These are phyloP conservation scores for Regulus satrapa DNA, from an alignment of 2,113 vertebrate genomes.

Conservation along the genomic window DNA sequence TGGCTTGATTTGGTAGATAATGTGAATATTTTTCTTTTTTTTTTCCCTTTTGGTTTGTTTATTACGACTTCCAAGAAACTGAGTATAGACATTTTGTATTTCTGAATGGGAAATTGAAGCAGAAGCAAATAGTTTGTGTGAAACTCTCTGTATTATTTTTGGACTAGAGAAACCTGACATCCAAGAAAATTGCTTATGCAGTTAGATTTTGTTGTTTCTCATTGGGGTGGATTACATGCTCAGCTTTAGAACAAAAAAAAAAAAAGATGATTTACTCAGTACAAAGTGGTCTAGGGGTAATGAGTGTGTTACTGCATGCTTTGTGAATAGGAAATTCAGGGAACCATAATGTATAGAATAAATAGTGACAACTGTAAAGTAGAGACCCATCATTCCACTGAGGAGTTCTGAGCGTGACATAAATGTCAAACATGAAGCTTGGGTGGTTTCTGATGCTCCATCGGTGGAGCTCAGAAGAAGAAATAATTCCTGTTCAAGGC, in stretches of 20 bases:
- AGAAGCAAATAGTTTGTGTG: background rate
- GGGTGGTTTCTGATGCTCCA: background rate
- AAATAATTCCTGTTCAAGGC: background rate
- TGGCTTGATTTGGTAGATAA: background rate
- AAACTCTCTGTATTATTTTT: constrained; percentile 13
- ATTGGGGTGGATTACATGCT: background rate
- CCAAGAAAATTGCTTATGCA: background rate
- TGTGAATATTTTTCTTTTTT: background rate
- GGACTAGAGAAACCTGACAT: background rate
- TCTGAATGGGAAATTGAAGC: background rate
- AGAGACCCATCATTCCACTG: background rate
- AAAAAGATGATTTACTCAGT: background rate
- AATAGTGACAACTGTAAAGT: background rate
- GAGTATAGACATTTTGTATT: background rate
- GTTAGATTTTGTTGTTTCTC: background rate
- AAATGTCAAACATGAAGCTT: background rate
- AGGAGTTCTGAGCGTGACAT: background rate
- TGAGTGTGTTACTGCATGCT: background rate
- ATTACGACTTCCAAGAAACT: background rate
- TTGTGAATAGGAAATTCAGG: background rate
- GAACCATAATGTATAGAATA: background rate
- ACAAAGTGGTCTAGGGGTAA: background rate
- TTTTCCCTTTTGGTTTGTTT: background rate
- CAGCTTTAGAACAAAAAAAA: background rate
- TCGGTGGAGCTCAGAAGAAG: background rate